These are phyloP conservation scores for Monodelphis domestica DNA, from an alignment of 2,797 vertebrate species.

Conservation along the genomic window DNA sequence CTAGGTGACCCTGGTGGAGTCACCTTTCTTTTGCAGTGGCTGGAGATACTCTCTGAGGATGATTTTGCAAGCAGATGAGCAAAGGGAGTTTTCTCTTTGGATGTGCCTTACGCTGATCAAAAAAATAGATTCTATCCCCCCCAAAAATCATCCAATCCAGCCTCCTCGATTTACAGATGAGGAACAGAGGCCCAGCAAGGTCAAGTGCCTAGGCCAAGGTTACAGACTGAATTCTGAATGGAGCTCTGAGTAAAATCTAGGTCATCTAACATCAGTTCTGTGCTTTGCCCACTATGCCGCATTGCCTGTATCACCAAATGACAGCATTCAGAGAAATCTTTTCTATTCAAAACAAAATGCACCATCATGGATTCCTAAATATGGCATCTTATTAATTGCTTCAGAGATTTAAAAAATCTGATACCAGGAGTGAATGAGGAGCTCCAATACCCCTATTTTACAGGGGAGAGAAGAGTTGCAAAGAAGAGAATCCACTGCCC, in stretches of 20 bases:
- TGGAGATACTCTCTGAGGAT: not conserved
- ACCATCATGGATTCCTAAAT: not conserved
- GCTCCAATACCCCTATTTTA: not conserved
- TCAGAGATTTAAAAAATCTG: not conserved
- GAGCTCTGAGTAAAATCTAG: not conserved
- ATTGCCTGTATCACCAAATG: not conserved
- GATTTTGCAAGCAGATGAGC: not conserved
- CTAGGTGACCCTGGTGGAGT: not conserved
- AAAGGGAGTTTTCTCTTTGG: not conserved
- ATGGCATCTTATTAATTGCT: not conserved
- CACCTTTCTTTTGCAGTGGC: not conserved
- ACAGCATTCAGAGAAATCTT: not conserved
- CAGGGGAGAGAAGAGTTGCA: not conserved
- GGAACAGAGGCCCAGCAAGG: not conserved
- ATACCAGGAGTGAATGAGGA: not conserved
- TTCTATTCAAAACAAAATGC: not conserved
- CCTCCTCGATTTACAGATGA: not conserved
- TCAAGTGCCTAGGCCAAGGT: not conserved
- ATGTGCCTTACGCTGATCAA: not conserved
- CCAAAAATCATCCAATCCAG: not conserved
- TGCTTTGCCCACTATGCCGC: not conserved
- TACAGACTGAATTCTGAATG: not conserved
- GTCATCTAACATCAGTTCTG: not conserved
- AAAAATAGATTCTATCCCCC: not conserved
- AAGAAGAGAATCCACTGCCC: not conserved